Conservation (phyloP, 2,113 vertebrate genomes). For the Hepsetus odoe region DNA sequence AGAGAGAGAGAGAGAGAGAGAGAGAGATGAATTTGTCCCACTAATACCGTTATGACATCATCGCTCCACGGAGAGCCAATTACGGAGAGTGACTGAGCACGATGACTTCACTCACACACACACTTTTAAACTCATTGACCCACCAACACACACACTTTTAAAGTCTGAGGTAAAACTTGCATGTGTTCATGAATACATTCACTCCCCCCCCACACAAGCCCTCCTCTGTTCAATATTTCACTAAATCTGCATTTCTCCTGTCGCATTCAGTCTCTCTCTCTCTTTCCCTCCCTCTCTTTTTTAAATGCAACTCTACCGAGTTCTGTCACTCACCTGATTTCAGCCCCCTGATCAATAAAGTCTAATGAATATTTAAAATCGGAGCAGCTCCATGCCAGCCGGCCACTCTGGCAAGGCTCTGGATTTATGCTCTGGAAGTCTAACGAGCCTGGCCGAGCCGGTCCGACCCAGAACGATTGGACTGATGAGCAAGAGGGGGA, state of each 20-base stretch:
- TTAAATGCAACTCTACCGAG: constrained; percentile 7
- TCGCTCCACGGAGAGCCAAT: constrained; percentile 40
- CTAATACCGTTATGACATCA: constrained; percentile 45
- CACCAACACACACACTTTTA: neutral
- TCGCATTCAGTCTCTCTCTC: neutral
- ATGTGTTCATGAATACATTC: neutral
- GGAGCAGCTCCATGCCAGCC: neutral
- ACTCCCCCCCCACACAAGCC: neutral
- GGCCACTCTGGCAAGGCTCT: neutral
- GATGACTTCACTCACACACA: neutral
- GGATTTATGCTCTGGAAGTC: neutral
- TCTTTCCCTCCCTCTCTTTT: neutral
- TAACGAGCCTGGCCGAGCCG: neutral
- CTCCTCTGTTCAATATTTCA: constrained; percentile 9
- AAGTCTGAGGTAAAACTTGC: neutral
- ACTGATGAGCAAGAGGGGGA: neutral
- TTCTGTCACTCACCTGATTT: constrained; percentile 4
- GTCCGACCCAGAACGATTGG: neutral
- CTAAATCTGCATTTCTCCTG: constrained; percentile 13
- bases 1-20: neutral
- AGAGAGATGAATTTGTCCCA: neutral
- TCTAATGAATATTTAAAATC: constrained; percentile 21
- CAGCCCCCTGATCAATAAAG: constrained; percentile 4
- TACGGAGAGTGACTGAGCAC: constrained; percentile 44
- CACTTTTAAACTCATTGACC: neutral